These are phyloP conservation scores for Amphiprion ocellaris DNA, from an alignment of 2,113 vertebrate species.

Conservation along the genomic window DNA sequence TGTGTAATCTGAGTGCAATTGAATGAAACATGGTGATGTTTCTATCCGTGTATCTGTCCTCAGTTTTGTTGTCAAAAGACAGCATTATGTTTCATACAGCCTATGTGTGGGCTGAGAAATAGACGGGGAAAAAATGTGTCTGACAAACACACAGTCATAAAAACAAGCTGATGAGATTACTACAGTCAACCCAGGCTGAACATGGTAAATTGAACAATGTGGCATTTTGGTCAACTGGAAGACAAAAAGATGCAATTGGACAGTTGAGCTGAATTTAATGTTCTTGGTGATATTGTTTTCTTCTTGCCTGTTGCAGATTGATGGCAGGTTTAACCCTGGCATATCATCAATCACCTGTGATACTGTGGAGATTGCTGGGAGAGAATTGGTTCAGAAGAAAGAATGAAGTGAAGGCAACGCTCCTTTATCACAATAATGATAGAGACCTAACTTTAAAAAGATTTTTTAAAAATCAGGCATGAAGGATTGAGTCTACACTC, in stretches of 20 bases:
- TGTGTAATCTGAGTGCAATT: too few species aligned
- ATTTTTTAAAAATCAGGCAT: constrained; percentile 1
- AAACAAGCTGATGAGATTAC: not conserved
- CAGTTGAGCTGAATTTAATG: constrained; percentile 28
- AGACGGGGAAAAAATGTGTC: not conserved
- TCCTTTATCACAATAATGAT: constrained; percentile 52
- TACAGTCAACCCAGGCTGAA: not conserved
- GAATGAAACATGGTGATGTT: too few species aligned
- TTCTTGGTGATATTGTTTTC: constrained; percentile 34
- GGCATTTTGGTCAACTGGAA: constrained; percentile 7
- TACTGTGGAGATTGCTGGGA: constrained; percentile 17
- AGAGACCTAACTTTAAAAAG: constrained; percentile 22
- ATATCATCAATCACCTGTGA: constrained; percentile 50
- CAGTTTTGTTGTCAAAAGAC: too few species aligned
- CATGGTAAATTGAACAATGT: not conserved
- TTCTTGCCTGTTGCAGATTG: constrained; percentile 34
- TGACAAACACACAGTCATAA: not conserved
- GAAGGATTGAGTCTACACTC: constrained; percentile 27
- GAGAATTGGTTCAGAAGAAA: constrained; percentile 14
- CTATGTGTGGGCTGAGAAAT: not conserved
- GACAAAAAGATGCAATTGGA: constrained; percentile 11
- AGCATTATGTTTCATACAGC: too few species aligned
- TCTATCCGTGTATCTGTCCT: too few species aligned
- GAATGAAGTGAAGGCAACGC: constrained; percentile 30
- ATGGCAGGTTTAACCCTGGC: constrained; percentile 39